Evolutionary conservation across 2,113 vertebrate genomes (phyloP), one percentile per base, ranked within the genome.

Genomic region (Colossoma macropomum): DNA sequence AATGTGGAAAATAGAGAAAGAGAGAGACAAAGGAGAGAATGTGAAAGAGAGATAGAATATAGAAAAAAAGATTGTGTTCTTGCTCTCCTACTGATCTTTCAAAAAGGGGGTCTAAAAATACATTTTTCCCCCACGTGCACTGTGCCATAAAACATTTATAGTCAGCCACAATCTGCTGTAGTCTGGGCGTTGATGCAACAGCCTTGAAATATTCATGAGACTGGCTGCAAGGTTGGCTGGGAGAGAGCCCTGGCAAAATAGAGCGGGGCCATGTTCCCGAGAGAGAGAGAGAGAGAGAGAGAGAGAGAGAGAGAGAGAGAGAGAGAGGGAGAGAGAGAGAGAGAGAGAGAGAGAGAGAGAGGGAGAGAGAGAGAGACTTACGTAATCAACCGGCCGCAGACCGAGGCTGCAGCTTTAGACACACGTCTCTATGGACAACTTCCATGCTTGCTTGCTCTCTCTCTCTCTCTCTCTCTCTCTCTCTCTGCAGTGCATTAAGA

Each of bases 111-210:
- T 86, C 94, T 94, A 94, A 93, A 95, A 94, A 94, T 94, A 94
- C 3, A 85, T 89, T 90, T 90, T 83, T 92, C 92, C 81, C 93
- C 93, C 93, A 92, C 90, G 88, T 94, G 93, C 87, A 86, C 93
- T 92, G 92, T 93, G 92, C 93, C 90, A 94, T 95, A 87, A 94
- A 94, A 94, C 94, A 95, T 94, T 95, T 93, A 94, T 93, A 93
- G 92, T 88, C 79, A 87, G 84, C 88, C 86, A 88, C 82, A 86
- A 90, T 93, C 90, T 91, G 91, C 90, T 91, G 80, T 88, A 89
- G 81, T 82, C 90, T 83, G 78, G 59, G 59, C 80, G 79, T 87
- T 87, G 83, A 85, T 89, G 92, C 89, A 81, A 84, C 85, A 72
- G 79, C 77, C 72, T 75, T 90, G 83, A 83, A 88, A 87, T 87